Base-by-base conservation (phyloP, 2,797 vertebrate genomes). In the Rhynchonycteris naso region DNA sequence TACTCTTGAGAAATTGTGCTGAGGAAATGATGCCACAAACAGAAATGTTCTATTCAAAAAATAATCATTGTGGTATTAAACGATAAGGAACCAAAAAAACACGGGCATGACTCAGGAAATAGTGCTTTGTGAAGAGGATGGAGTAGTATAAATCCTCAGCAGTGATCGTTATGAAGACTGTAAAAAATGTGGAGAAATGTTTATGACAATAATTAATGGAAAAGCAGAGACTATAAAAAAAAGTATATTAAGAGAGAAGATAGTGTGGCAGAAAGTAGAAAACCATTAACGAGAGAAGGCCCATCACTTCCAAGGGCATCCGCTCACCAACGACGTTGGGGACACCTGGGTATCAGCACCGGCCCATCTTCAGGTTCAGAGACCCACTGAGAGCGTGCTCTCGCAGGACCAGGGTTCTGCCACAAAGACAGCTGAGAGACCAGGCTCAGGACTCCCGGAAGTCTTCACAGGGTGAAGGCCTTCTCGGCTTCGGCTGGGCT, bases 11-110 rank as follows among this genome's bases (percentile, higher is more conserved):
- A 79, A 87, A 76, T 24, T 83, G 33, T 66, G 58, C 68, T 90
- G 72, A 93, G 58, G 59, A 91, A 90, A 79, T 78, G 50, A 90
- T 66, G 59, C 88, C 95, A 35, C 71, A 81, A 91, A 93, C 38
- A 74, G 93, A 93, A 80, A 47, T 33, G 50, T 61, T 76, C 71
- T 50, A 24, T 33, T 89, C 24, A 35, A 87, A 94, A 84, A 82
- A 19, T 75, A 82, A 94, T 54, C 72, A 22, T 14, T 33, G 66
- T 56, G 61, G 24, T 47, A 61, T 78, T 92, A 72, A 72, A 88
- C 83, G 69, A 8, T 65, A 71, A 56, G 61, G 76, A 94, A 84
- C 76, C 66, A 16, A 82, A 74, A 91, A 54, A 79, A 63, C 80
- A 4, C 33, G 15, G 26, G 26, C 79, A 56, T 22, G 84, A 72